A percentile compares a stretch with the other conserved stretches of the same genome.
phyloP scores from a whole-genome alignment of 2,888 invertebrate genomes.

The Pachliopta kotzebuea region DNA sequence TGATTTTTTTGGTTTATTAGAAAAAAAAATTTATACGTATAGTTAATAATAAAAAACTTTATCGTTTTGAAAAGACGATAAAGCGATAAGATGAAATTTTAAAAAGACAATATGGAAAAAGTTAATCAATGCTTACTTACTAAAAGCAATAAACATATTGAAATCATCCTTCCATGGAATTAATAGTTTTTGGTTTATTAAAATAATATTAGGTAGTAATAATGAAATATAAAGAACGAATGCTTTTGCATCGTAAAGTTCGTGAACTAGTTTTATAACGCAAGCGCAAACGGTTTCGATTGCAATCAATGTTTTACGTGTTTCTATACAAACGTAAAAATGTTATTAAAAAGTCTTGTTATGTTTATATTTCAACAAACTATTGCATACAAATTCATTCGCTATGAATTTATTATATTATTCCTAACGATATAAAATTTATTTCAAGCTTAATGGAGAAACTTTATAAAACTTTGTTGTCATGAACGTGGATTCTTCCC shows the following conservation, averaged over 20 bases:
- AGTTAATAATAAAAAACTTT: too few species aligned
- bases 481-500: too few species aligned
- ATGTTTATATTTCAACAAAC: not conserved
- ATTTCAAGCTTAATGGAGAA: too few species aligned
- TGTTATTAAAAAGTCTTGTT: not conserved
- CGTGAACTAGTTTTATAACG: slow-evolving; percentile 21
- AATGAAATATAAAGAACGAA: not conserved
- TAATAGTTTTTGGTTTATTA: slow-evolving; percentile 1
- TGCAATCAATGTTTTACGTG: slow-evolving; percentile 18
- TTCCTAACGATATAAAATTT: not conserved
- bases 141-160: slow-evolving; percentile 25
- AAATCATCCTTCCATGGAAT: slow-evolving; percentile 14
- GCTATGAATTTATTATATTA: not conserved
- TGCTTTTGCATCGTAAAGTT: slow-evolving; percentile 22
- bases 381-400: not conserved
- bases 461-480: too few species aligned
- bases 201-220: not conserved
- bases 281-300: slow-evolving; percentile 22
- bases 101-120: not conserved
- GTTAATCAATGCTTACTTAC: slow-evolving; percentile 17
- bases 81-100: too few species aligned
- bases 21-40: too few species aligned
- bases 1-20: too few species aligned
- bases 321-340: slow-evolving; percentile 8
- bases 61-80: too few species aligned